Base-by-base conservation (phyloP, 2,888 invertebrate species). In the Orchestes rusci region DNA sequence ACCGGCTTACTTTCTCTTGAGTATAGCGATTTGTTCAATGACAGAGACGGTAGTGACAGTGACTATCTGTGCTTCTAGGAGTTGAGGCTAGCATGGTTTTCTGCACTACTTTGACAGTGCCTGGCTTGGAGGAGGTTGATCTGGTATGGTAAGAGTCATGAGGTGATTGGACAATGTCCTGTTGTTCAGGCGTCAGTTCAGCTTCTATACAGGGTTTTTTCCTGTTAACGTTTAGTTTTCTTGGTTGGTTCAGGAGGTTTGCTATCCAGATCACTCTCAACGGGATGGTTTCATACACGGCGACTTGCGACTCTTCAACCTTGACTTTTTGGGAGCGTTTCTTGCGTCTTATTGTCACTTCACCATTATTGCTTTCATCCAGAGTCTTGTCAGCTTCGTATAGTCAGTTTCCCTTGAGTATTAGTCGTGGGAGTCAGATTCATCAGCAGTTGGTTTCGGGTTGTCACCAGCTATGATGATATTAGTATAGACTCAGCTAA, bases 351-450 rank as follows among this genome's bases (percentile, higher is more conserved):
- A 48, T 66, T 66, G 39, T 64, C 61, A 33, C 66, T 10, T 68
- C 65, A 16, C 69, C 69, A 61, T 72, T 62, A 61, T 75, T 49
- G 66, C 73, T 61, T 66, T 80, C 71, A 65, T 79, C 73, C 57
- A 79, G 72, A 1, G 80, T 77, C 50, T 79, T 70, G 57, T 82
- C 85, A 7, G 82, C 76, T 61, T 85, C 84, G 59, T n/a, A n/a
- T 86, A 85, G n/a, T 84, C 84, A 49, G 72, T 72, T 59, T 78
- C 80, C 33, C 71, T 51, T 8, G 47, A 52, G 35, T 65, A 63
- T 19, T 63, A 60, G 18, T 60, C 60, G 8, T 57, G 60, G 10
- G 56, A 53, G 3, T 15, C 29, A 4, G 37, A 37, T 8, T 66
- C 56, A 52, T 73, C 71, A 4, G 76, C 72, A 8, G 71, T 72